Percentiles rank a stretch among this genome's conserved stretches.
These are phyloP conservation scores for Hyppa rectilinea DNA, from an alignment of 2,888 invertebrate genomes.

Conservation along the genomic window DNA sequence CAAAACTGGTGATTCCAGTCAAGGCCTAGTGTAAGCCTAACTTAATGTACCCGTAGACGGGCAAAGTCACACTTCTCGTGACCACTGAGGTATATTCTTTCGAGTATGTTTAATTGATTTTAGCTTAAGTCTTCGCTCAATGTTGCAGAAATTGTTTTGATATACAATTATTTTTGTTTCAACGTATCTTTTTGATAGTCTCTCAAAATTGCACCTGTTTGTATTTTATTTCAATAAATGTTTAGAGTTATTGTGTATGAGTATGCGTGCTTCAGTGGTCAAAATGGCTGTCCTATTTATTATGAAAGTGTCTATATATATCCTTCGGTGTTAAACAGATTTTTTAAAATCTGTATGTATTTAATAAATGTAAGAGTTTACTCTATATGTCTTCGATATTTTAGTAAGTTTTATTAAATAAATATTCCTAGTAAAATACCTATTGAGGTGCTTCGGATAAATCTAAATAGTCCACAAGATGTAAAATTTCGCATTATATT, in stretches of 20 bases:
- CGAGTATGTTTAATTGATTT: constrained; percentile 21
- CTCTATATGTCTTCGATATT: constrained; percentile 1
- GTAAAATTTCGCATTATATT: not conserved
- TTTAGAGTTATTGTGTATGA: constrained; percentile 9
- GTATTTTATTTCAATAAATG: not conserved
- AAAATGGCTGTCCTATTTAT: constrained; percentile 17
- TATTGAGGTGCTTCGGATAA: constrained; percentile 6
- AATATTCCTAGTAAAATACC: not conserved
- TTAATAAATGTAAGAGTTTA: constrained; percentile 25
- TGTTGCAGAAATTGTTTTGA: constrained; percentile 12
- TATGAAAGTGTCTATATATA: constrained; percentile 9
- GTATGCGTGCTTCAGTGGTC: constrained; percentile 31
- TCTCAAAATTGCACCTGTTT: constrained; percentile 1
- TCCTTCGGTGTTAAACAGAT: constrained; percentile 8
- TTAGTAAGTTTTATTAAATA: constrained; percentile 13
- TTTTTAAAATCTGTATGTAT: constrained; percentile 33
- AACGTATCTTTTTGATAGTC: not conserved
- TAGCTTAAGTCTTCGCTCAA: constrained; percentile 1
- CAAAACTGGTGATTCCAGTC: constrained; percentile 57
- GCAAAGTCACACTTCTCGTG: not conserved
- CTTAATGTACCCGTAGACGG: constrained; percentile 33
- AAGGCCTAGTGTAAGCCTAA: constrained; percentile 57
- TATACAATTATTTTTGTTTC: not conserved
- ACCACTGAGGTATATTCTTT: constrained; percentile 32
- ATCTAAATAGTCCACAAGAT: not conserved